Conservation (phyloP, 2,113 vertebrate genomes). For the Rhinoderma darwinii region DNA sequence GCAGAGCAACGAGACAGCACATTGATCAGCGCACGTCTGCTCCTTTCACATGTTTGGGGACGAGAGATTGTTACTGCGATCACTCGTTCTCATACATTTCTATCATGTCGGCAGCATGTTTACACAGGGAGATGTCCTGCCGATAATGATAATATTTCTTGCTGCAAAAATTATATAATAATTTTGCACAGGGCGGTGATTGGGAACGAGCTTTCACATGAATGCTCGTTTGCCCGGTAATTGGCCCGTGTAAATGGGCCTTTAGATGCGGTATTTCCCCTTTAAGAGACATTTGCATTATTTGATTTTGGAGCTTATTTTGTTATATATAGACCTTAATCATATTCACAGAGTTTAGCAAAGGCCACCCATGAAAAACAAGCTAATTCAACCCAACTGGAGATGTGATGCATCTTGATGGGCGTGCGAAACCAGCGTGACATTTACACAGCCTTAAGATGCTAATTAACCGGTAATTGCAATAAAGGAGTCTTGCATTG, state of each 20-base stretch:
- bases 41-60: too few species aligned
- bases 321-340: conserved; percentile 42
- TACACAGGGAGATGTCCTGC: too few species aligned
- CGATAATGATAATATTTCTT: too few species aligned
- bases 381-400: conserved; percentile 20
- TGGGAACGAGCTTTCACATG: too few species aligned
- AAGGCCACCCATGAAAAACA: conserved; percentile 25
- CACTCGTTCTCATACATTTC: too few species aligned
- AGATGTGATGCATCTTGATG: conserved; percentile 37
- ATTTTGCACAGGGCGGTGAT: too few species aligned
- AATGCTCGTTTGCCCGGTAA: background rate
- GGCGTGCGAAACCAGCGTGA: conserved; percentile 37
- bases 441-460: conserved; percentile 50
- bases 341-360: conserved; percentile 25
- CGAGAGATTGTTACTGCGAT: too few species aligned
- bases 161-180: too few species aligned
- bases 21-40: too few species aligned
- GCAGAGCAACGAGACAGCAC: too few species aligned
- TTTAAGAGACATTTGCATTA: background rate
- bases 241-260: background rate
- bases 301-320: background rate
- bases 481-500: conserved; percentile 36
- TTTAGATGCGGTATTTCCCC: background rate
- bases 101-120: too few species aligned
- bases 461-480: conserved; percentile 52